Conservation (phyloP, 2,888 invertebrate species). For the Protonemura montana region DNA sequence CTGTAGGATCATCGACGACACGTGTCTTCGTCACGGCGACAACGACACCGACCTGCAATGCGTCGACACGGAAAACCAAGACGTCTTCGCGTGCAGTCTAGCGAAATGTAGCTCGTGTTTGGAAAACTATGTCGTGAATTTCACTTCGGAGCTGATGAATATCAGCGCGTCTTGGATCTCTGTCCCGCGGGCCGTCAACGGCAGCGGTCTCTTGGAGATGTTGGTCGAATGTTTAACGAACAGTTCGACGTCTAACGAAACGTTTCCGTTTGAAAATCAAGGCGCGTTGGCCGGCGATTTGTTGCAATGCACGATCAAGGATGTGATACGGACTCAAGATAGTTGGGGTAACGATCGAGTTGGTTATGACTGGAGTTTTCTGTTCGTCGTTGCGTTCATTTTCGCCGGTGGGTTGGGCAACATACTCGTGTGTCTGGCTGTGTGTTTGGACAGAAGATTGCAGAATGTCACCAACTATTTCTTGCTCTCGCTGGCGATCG, state of each 20-base stretch:
- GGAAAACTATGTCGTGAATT: background rate
- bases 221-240: background rate
- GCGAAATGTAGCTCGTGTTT: background rate
- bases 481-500: slow-evolving; percentile 89
- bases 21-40: background rate
- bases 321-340: background rate
- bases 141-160: background rate
- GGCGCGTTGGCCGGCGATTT: background rate
- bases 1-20: background rate
- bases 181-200: background rate
- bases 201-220: background rate
- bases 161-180: background rate
- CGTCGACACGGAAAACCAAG: background rate
- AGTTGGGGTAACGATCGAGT: slow-evolving; percentile 41
- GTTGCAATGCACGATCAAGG: slow-evolving; percentile 9
- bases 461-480: slow-evolving; percentile 98
- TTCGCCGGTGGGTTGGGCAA: slow-evolving; percentile 90
- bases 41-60: background rate
- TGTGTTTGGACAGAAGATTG: slow-evolving; percentile 85
- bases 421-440: slow-evolving; percentile 91
- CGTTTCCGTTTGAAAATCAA: background rate
- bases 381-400: slow-evolving; percentile 85
- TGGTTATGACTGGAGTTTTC: slow-evolving; percentile 80
- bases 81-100: background rate
- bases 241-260: background rate